Percentiles rank a stretch among this genome's conserved stretches.
These are phyloP conservation scores for Drosophila repletoides DNA, from an alignment of 1,140 invertebrate species.

Conservation along the genomic window DNA sequence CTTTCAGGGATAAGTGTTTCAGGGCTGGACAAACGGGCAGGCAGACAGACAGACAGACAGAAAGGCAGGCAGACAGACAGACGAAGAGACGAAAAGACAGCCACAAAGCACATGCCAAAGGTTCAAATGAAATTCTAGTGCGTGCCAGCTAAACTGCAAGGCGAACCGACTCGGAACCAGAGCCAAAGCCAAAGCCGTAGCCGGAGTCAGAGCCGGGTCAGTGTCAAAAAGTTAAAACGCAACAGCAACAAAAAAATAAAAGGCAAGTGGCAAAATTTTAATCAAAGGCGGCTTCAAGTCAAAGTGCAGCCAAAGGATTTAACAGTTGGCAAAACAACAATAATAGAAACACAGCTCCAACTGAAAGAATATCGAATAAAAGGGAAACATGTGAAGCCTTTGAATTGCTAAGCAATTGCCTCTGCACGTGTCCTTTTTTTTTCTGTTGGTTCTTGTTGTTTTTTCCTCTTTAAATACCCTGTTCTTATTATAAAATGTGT, in stretches of 20 bases:
- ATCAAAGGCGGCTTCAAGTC: constrained; percentile 57
- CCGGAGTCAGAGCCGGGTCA: constrained; percentile 27
- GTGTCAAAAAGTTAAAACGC: constrained; percentile 70
- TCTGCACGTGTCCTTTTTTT: constrained; percentile 25
- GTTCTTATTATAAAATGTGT: too few relatives aligned
- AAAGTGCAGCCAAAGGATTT: constrained; percentile 45
- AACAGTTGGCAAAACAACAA: constrained; percentile 22
- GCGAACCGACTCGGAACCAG: constrained; percentile 13
- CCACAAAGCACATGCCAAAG: constrained; percentile 47
- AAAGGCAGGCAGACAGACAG: neutral
- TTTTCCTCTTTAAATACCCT: too few relatives aligned
- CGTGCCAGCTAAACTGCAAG: constrained; percentile 52
- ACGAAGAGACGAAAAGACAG: neutral
- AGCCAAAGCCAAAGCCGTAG: constrained; percentile 7
- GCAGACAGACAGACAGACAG: constrained; percentile 14
- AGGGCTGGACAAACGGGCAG: constrained; percentile 1
- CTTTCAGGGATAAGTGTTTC: constrained; percentile 49
- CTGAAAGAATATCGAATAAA: constrained; percentile 22
- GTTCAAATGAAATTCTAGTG: constrained; percentile 56
- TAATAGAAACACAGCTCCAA: neutral
- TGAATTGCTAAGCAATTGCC: constrained; percentile 65
- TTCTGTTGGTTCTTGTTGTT: neutral
- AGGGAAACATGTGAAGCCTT: constrained; percentile 53
- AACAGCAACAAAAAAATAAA: constrained; percentile 35
- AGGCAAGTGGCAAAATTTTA: constrained; percentile 72